Evolutionary conservation across 2,113 vertebrate genomes (phyloP).

Genomic region (Equus quagga): DNA sequence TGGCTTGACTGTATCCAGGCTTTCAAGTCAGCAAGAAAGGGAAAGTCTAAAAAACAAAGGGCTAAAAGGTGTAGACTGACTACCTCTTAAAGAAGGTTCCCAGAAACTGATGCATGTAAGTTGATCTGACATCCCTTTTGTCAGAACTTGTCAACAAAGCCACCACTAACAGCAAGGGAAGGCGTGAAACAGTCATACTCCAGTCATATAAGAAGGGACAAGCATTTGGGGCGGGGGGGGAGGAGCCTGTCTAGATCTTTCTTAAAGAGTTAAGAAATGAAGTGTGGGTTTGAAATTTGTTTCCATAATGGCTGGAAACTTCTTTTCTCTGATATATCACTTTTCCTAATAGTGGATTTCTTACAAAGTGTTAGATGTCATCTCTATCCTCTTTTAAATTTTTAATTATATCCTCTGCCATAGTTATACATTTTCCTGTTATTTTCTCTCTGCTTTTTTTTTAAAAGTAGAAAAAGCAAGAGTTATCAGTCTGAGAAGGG

Average conservation of each 20-base stretch:
- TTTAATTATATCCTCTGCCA: not conserved
- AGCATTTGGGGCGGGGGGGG: not conserved
- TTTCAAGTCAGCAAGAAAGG: not conserved
- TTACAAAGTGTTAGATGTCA: not conserved
- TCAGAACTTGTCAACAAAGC: not conserved
- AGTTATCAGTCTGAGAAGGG: not conserved
- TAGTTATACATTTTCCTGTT: not conserved
- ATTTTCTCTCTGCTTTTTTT: not conserved
- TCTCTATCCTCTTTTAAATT: not conserved
- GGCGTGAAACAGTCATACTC: not conserved
- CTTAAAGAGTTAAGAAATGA: not conserved
- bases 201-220: not conserved
- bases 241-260: not conserved
- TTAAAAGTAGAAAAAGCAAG: not conserved
- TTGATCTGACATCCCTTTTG: not conserved
- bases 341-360: not conserved
- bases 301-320: not conserved
- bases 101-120: not conserved
- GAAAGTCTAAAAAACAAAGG: not conserved
- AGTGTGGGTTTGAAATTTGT: not conserved
- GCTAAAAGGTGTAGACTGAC: not conserved
- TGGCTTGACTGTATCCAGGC: not conserved
- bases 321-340: not conserved
- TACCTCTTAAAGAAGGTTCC: not conserved
- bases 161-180: not conserved